A percentile compares a stretch with the other conserved stretches of the same genome.
These are phyloP conservation scores for Plagodis dolabraria DNA, from an alignment of 2,888 invertebrate genomes.

Conservation along the genomic window DNA sequence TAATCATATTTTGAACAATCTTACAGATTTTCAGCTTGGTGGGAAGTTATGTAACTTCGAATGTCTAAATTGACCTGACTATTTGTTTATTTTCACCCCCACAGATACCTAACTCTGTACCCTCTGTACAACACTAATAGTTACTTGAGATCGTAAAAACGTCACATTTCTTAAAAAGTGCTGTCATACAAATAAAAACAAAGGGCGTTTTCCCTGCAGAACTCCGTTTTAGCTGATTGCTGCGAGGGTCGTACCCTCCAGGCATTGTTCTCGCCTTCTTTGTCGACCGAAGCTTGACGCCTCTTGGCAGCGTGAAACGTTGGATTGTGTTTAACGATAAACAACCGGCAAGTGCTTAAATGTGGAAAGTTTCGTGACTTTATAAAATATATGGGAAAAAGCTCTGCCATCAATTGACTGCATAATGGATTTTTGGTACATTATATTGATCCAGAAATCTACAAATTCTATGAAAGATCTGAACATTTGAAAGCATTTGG, in stretches of 20 bases:
- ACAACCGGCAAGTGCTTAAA: slow-evolving; percentile 30
- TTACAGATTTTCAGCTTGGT: no score
- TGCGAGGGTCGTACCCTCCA: slow-evolving; percentile 45
- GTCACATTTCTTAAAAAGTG: slow-evolving; percentile 26
- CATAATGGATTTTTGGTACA: no score
- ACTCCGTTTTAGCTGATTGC: slow-evolving; percentile 66
- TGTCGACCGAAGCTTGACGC: slow-evolving; percentile 35
- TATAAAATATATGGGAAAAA: slow-evolving; percentile 15
- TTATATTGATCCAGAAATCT: no score
- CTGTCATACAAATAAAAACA: slow-evolving; percentile 38
- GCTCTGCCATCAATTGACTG: no score
- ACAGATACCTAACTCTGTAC: no score
- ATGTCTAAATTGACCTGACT: no score
- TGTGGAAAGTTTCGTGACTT: slow-evolving; percentile 4
- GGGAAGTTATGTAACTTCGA: no score
- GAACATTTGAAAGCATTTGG: no score
- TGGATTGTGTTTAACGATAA: slow-evolving; percentile 40
- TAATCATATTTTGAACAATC: no score
- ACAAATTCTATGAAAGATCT: no score
- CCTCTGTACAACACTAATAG: slow-evolving; percentile 1
- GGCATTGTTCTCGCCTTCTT: slow-evolving; percentile 48
- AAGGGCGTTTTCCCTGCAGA: slow-evolving; percentile 50
- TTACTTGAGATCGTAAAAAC: slow-evolving; percentile 20
- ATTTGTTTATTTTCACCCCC: no score
- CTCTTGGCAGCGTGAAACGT: slow-evolving; percentile 42